Base-by-base conservation (phyloP, 2,888 invertebrate species). In the Panzeria rudis region DNA sequence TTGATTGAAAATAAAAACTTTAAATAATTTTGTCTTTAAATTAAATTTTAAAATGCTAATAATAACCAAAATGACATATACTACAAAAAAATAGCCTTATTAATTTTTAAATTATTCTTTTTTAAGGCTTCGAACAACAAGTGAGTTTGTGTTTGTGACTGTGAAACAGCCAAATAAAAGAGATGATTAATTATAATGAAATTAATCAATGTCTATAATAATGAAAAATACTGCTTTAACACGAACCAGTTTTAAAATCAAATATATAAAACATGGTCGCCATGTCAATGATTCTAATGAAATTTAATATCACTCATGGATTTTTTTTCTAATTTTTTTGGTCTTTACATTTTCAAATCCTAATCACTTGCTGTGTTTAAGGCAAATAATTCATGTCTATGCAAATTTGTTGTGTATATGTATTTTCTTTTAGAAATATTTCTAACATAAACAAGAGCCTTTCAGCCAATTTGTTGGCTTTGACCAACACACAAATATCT, bases 191-290 rank as follows among this genome's bases (percentile, higher is more conserved):
- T 91, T 90, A 89, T 89, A 90, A 90, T 89, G 89, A 89, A 89
- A 90, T 90, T 91, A 91, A 90, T 90, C 90, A 90, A 86, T 90
- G 91, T 89, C 90, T 89, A 89, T 89, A 87, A 86, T 89, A 88
- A 80, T 90, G 90, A 90, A 90, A 90, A 89, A 90, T 89, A 89
- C 88, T 89, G 89, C 35, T 81, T 78, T 75, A 69, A 82, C 82
- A 85, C 82, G 81, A 85, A 85, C 85, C 81, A 85, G 85, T 85
- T 85, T 85, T 81, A 5, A 64, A 82, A 54, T 50, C 50, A 66
- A 72, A 29, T 15, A 56, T 4, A 44, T 54, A 54, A 64, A 72
- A 79, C 54, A 72, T 64, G 71, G 32, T 64, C 44, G 23, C 54
- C 44, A 72, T 32, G 54, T 44, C 38, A 61, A 32, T 64, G 79